A percentile compares a stretch with the other conserved stretches of the same genome.
Conservation (phyloP, 2,113 vertebrate genomes). For the Patagioenas fasciata region DNA sequence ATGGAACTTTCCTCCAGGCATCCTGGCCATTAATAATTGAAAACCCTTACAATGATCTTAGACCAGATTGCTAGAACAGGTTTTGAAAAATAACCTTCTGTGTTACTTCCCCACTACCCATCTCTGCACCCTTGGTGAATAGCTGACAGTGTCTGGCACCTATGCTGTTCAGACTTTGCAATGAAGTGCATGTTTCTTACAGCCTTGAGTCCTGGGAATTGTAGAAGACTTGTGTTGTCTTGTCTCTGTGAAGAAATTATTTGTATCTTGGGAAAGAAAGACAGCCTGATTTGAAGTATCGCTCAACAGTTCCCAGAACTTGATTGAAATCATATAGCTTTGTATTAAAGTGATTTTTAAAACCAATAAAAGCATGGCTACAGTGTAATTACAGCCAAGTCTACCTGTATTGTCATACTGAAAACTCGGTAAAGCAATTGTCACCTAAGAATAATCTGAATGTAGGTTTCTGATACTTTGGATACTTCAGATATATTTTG, state of each 20-base stretch:
- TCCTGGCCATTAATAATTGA: slow-evolving; percentile 25
- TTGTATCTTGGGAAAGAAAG: background rate
- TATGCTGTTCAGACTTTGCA: background rate
- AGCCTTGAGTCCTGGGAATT: background rate
- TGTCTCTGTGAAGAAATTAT: background rate
- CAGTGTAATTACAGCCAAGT: background rate
- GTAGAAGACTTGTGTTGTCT: background rate
- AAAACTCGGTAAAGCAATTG: background rate
- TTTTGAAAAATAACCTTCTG: slow-evolving; percentile 34
- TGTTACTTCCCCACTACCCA: background rate
- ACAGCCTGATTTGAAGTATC: background rate
- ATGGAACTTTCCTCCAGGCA: background rate
- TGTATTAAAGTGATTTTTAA: background rate
- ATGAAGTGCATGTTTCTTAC: background rate
- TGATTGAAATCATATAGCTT: background rate
- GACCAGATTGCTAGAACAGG: background rate
- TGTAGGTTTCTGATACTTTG: background rate
- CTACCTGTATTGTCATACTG: background rate
- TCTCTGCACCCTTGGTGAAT: background rate
- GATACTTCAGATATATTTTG: background rate
- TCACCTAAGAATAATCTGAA: background rate
- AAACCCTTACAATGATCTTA: background rate
- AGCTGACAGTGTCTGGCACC: background rate
- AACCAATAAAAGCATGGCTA: background rate
- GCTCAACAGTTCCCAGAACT: background rate